Evolutionary conservation across 2,888 invertebrate species (phyloP).

Genomic region (Eupelmus urozonus): DNA sequence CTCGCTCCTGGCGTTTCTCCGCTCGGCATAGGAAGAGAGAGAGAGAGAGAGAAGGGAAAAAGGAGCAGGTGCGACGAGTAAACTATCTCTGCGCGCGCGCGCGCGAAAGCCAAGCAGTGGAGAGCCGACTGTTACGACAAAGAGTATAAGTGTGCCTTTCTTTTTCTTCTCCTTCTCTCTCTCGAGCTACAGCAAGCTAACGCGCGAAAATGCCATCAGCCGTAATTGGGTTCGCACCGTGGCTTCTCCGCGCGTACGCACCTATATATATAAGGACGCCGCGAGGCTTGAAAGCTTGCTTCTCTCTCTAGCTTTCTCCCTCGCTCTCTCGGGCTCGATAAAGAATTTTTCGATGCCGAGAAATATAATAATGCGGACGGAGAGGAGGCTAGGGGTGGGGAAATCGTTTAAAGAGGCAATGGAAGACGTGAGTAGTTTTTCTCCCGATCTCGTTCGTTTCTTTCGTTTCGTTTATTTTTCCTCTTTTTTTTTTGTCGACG

Average conservation of each 20-base stretch:
- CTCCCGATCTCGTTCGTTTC: not conserved
- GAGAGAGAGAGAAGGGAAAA: not conserved
- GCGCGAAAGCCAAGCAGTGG: not conserved
- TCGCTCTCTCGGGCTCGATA: constrained; percentile 28
- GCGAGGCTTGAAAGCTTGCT: constrained; percentile 42
- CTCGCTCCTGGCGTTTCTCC: not conserved
- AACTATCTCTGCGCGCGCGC: no score
- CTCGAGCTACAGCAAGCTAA: constrained; percentile 11
- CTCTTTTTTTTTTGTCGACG: not conserved
- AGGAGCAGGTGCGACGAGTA: constrained; percentile 5
- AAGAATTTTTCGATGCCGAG: constrained; percentile 46
- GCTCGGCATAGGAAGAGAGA: not conserved
- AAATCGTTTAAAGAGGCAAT: constrained; percentile 38
- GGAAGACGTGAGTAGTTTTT: constrained; percentile 11
- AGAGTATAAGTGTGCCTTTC: not conserved
- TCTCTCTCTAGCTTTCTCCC: no score
- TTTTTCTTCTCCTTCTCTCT: constrained; percentile 11
- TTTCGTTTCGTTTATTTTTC: not conserved
- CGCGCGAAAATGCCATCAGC: constrained; percentile 56
- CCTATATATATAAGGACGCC: constrained; percentile 26
- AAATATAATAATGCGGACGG: constrained; percentile 41
- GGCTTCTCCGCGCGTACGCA: constrained; percentile 20
- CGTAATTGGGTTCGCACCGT: constrained; percentile 54
- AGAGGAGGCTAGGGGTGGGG: no score
- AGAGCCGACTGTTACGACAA: not conserved